Base-by-base conservation (phyloP, 2,113 vertebrate species). In the Paramormyrops kingsleyae region DNA sequence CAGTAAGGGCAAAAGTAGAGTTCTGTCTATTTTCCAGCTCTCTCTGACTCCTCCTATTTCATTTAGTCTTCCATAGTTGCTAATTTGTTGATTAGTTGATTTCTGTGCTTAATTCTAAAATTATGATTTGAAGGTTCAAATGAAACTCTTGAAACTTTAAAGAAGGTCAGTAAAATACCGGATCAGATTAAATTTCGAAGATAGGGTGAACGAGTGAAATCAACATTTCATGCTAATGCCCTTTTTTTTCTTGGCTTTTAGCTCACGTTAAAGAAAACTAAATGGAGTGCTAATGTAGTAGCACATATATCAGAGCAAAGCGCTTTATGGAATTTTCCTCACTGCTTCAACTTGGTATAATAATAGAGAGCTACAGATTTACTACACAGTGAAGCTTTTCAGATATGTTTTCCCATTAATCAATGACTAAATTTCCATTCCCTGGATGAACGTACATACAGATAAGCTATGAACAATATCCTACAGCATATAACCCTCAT, bases 381-480 rank as follows among this genome's bases (percentile, higher is more conserved):
- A 87, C 44, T 46, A 80, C 83, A 86, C 53, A 90, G 56, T 87
- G 46, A 39, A 50, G 35, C 21, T 84, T 42, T 52, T 21, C 24
- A 42, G 93, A 93, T 94, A 87, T 53, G 84, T 89, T 89, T 93
- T 92, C 93, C 90, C 92, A 92, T 93, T 93, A 94, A 93, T 92
- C 93, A 92, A 93, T 92, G 93, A 92, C 93, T 94, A 92, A 92
- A 91, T 88, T 90, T 91, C 90, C 88, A 92, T 93, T 92, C 91
- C 93, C 94, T 94, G 95, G 93, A 92, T 92, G 91, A 93, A 93
- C 50, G 21, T 19, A 85, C 91, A 91, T 90, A 94, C 91, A 87
- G 92, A 89, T 92, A 84, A 31, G 5, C 31, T 93, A 91, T 91
- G 89, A 94, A 90, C 90, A 88, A 92, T 92, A 89, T 88, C 83